Base-by-base conservation (phyloP, 2,113 vertebrate species). In the Brienomyrus longianalis region DNA sequence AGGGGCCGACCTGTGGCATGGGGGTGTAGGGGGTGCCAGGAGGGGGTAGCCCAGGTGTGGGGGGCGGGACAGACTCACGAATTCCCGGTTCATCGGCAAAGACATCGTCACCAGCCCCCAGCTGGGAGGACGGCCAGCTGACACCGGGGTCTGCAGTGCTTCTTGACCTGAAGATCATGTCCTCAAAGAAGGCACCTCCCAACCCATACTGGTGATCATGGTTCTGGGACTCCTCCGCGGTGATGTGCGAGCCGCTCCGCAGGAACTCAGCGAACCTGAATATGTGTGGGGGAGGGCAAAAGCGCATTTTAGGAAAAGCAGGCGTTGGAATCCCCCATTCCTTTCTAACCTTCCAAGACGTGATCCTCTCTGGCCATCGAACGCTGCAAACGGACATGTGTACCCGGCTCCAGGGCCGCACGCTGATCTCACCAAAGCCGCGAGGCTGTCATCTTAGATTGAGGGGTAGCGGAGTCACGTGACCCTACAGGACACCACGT, bases 251-350 rank as follows among this genome's bases (percentile, higher is more conserved):
- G 31, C 93, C 94, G 54, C 94, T 94, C 39, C 95, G 93, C 90
- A 97, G 91, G 91, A 97, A 97, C 13, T 92, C 93, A 59, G 97
- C 97, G 94, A 97, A 97, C 92, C 97, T 97, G 92, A 35, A 86
- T 13, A 17, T n/a, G 50, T 10, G 43, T 4, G 13, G 0, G 6
- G 56, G 21, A 21, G 21, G 54, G 19, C 5, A 2, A 19, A 43
- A 11, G 70, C 70, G 5, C 13, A 39, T 13, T 17, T 74, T 77
- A 77, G 39, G 35, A 77, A 77, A 31, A 39, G 31, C 1, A 6
- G 70, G 11, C 31, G 3, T 5, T 3, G 11, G 70, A 4, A 17
- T 31, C 31, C 70, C 31, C 70, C 27, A 17, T 6, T 15, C 31
- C 31, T 17, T 31, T 35, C 11, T 17, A 5, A 74, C 70, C 31